Base-by-base conservation (phyloP, 2,888 invertebrate species). In the Agriotes lineatus region DNA sequence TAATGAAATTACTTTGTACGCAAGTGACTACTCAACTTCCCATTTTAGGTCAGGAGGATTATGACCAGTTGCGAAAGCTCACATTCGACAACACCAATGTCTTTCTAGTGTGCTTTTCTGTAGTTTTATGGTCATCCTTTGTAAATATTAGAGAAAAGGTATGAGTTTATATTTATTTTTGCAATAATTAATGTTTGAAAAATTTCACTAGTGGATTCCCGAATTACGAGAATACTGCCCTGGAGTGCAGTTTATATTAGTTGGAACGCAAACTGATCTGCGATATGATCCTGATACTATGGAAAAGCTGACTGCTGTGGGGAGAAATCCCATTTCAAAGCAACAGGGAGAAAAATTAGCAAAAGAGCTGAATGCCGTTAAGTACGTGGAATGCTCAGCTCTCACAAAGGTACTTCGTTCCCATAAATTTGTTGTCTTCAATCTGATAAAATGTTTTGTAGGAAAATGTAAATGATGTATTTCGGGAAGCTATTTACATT, bases 41-140 rank as follows among this genome's bases (percentile, higher is more conserved):
- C 3, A 25, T 25, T 25, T 25, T 25, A 94, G 95, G 96, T 85
- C 95, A 95, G 86, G 98, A 99, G 88, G 98, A 98, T 88, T 99
- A 99, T 82, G 99, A 99, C 87, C 90, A 98, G 82, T 89, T 98
- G 80, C 89, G 98, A 82, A 98, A 98, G 37, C 87, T 99, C 76
- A 96, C 96, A 84, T 99, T 99, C 88, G 98, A 98, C 76, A 98
- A 99, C 86, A 99, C 99, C 60, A 99, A 99, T 86, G 98, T 99
- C 72, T 99, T 99, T 87, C 92, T 99, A 78, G 98, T 99, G 74
- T 99, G 99, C 88, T 99, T 99, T 86, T 98, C 98, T 79, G 98
- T 99, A 78, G 98, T 99, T 70, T 97, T 97, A 78, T 99, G 98
- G 74, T 97, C 98, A 81, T 99, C 98, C 64, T 99, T 97, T 87